Evolutionary conservation across 2,113 vertebrate species (phyloP).

Genomic region (Callipepla californica): DNA sequence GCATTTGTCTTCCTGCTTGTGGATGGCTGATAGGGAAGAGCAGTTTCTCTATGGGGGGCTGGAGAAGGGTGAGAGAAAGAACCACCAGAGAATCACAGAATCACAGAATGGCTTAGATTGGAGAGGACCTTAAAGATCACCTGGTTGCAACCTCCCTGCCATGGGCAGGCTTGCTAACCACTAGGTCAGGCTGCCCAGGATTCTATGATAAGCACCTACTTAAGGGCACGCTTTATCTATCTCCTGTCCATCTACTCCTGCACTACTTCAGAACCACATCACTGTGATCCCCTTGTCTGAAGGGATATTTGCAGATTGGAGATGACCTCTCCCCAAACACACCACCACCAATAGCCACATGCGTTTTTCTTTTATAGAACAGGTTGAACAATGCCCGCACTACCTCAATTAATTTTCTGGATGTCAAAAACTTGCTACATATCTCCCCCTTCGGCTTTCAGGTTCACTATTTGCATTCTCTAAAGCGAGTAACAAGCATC

Average conservation of each 20-base stretch:
- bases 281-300: background rate
- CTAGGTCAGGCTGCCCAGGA: no score
- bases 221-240: background rate
- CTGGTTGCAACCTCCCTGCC: no score
- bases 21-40: background rate
- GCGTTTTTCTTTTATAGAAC: background rate
- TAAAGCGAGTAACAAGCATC: background rate
- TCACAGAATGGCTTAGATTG: no score
- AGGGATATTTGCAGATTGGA: background rate
- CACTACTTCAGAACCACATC: background rate
- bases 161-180: no score
- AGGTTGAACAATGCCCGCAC: background rate
- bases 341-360: background rate
- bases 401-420: background rate
- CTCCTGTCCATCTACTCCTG: background rate
- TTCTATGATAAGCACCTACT: background rate
- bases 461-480: background rate
- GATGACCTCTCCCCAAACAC: background rate
- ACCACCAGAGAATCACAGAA: no score
- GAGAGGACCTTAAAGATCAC: no score
- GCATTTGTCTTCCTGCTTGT: background rate
- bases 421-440: accelerated
- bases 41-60: background rate
- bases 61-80: background rate
- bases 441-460: background rate